phyloP scores from a whole-genome alignment of 2,797 vertebrate genomes.

The Harpagifer antarcticus region DNA sequence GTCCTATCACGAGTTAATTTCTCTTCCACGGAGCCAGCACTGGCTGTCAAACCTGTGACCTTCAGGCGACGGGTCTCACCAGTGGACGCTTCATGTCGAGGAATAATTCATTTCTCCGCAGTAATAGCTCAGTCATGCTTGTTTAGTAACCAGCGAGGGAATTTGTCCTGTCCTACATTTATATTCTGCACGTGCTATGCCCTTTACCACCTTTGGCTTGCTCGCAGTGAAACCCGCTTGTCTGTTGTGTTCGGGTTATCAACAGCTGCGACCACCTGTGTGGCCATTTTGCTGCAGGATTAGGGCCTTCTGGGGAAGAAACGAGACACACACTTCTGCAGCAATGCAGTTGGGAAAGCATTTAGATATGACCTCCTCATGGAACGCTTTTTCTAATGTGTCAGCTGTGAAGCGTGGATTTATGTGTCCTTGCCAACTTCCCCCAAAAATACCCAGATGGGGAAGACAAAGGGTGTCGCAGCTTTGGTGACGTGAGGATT shows the following conservation, averaged over 20 bases:
- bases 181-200: slow-evolving; percentile 67
- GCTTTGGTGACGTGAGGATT: slow-evolving; percentile 48
- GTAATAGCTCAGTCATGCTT: slow-evolving; percentile 66
- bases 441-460: slow-evolving; percentile 52
- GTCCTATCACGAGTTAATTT: slow-evolving; percentile 14
- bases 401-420: slow-evolving; percentile 28
- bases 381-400: slow-evolving; percentile 30
- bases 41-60: slow-evolving; percentile 47
- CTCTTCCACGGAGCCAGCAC: slow-evolving; percentile 8
- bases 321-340: slow-evolving; percentile 33
- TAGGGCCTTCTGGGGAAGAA: slow-evolving; percentile 17
- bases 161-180: slow-evolving; percentile 59
- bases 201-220: slow-evolving; percentile 66
- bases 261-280: slow-evolving; percentile 75
- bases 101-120: slow-evolving; percentile 59
- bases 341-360: slow-evolving; percentile 42
- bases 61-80: slow-evolving; percentile 48
- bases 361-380: slow-evolving; percentile 45
- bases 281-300: slow-evolving; percentile 72
- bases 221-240: slow-evolving; percentile 56
- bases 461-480: slow-evolving; percentile 52
- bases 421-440: slow-evolving; percentile 51
- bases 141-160: slow-evolving; percentile 64
- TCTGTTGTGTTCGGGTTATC: slow-evolving; percentile 64
- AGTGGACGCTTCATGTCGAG: slow-evolving; percentile 33